Conservation (phyloP, 1,140 invertebrate species). For the Papilio polyxenes region DNA sequence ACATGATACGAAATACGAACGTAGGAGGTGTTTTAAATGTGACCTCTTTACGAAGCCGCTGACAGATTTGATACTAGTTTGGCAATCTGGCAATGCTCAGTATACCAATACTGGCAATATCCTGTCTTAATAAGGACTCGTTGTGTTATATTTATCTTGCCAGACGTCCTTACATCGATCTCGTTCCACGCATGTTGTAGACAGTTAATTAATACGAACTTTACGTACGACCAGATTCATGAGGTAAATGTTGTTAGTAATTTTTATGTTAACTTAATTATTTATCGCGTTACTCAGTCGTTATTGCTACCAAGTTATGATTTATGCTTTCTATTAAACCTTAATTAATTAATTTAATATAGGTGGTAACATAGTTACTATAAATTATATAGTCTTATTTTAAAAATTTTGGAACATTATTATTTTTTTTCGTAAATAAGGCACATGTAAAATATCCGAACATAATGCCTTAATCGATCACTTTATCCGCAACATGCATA, state of each 20-base stretch:
- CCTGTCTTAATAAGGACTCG: conserved; percentile 34
- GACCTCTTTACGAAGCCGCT: neutral
- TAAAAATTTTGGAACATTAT: neutral
- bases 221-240: neutral
- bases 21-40: neutral
- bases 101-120: conserved; percentile 27
- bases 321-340: neutral
- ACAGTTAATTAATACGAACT: neutral
- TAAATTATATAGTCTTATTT: neutral
- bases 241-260: neutral
- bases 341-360: no score
- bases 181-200: conserved; percentile 15
- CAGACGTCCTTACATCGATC: conserved; percentile 21
- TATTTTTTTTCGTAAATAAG: neutral
- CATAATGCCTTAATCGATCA: neutral
- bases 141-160: conserved; percentile 36
- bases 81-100: conserved; percentile 14
- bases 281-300: neutral
- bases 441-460: neutral
- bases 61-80: neutral
- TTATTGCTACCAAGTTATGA: neutral
- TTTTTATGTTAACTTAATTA: neutral
- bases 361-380: no score
- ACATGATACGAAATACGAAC: neutral
- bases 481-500: neutral